These are phyloP conservation scores for Phytoseiulus persimilis DNA, from an alignment of 2,888 invertebrate species.

Conservation along the genomic window DNA sequence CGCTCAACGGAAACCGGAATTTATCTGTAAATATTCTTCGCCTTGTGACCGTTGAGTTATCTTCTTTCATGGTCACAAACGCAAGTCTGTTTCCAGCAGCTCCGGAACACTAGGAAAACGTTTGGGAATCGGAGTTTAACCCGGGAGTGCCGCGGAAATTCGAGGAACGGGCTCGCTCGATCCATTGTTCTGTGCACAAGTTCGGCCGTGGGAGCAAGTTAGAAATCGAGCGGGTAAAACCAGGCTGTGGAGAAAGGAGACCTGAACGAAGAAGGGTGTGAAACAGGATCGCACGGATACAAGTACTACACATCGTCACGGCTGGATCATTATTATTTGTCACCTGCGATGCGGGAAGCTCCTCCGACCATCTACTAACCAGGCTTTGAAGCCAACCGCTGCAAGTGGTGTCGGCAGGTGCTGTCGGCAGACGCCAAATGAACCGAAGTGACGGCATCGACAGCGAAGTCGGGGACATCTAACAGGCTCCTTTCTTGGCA, in stretches of 20 bases:
- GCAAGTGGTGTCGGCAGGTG: background rate
- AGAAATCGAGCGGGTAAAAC: background rate
- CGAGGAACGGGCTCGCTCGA: no score
- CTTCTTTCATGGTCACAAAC: no score
- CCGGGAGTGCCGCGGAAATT: no score
- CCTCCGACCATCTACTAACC: background rate
- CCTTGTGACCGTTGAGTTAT: no score
- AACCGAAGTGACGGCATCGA: background rate
- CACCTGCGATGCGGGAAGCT: background rate
- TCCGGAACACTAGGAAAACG: no score
- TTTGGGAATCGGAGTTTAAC: no score
- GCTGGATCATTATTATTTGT: background rate
- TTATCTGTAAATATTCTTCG: no score
- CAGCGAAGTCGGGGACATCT: background rate
- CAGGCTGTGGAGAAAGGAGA: background rate
- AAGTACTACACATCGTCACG: background rate
- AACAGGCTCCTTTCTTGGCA: background rate
- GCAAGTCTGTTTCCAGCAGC: no score
- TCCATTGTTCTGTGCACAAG: no score
- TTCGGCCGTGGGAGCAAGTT: no score
- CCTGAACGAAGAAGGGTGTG: background rate
- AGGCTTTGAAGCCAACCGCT: background rate
- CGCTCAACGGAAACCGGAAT: no score
- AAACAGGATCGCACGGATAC: background rate
- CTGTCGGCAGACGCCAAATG: background rate